These are phyloP conservation scores for Drosophila repletoides DNA, from an alignment of 1,140 invertebrate species.

Conservation along the genomic window DNA sequence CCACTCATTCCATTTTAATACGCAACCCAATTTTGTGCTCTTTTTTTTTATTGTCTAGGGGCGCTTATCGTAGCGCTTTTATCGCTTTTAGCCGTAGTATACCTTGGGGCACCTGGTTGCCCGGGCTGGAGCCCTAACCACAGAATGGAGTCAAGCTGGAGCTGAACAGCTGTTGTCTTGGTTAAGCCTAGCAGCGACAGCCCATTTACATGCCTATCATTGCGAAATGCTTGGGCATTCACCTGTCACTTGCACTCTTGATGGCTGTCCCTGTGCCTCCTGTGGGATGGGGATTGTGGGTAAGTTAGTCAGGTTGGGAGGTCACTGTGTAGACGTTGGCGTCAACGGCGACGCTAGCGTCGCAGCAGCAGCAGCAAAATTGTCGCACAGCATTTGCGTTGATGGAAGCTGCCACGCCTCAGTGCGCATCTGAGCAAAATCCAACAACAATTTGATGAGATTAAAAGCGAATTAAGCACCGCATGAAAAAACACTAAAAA, in stretches of 20 bases:
- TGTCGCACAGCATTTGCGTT: slow-evolving; percentile 37
- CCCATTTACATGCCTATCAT: slow-evolving; percentile 70
- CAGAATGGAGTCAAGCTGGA: slow-evolving; percentile 17
- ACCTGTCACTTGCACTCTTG: slow-evolving; percentile 65
- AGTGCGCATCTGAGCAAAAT: slow-evolving; percentile 34
- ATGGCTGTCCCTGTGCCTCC: no score
- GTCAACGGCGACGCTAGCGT: neutral
- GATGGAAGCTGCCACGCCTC: slow-evolving; percentile 46
- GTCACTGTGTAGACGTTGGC: neutral
- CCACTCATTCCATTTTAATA: slow-evolving; percentile 22
- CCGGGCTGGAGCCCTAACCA: slow-evolving; percentile 51
- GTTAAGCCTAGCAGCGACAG: slow-evolving; percentile 19
- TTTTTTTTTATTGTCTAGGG: slow-evolving; percentile 29
- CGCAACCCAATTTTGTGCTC: slow-evolving; percentile 9
- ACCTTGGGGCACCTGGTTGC: slow-evolving; percentile 29
- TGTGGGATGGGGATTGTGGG: no score
- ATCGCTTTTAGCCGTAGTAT: slow-evolving; percentile 27
- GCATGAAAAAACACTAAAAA: slow-evolving; percentile 42
- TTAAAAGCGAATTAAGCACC: slow-evolving; percentile 70
- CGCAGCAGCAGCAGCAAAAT: slow-evolving; percentile 42
- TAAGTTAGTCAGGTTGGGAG: neutral
- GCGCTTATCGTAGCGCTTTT: slow-evolving; percentile 37
- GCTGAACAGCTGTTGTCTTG: slow-evolving; percentile 27
- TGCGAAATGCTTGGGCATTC: slow-evolving; percentile 44
- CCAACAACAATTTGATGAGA: slow-evolving; percentile 54